Base-by-base conservation (phyloP, 1,140 invertebrate species). In the Brachionus calyciflorus region DNA sequence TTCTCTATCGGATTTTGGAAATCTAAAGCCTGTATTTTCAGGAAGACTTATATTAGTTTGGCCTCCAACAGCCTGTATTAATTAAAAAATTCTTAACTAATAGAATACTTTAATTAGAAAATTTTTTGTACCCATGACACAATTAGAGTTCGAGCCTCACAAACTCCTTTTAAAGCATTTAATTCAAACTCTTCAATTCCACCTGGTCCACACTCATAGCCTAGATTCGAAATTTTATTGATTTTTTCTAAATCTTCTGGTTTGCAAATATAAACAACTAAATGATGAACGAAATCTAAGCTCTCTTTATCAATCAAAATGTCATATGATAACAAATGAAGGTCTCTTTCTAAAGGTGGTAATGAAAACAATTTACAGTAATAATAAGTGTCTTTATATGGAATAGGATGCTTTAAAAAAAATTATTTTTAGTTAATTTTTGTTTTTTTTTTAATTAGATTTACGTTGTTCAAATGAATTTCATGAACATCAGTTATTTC, bases 361-460 rank as follows among this genome's bases (percentile, higher is more conserved):
- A 73, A 14, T 40, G 21, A 19, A 19, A 73, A 30, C 17, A 73
- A 0, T 24, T 73, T n/a, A 55, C 69, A 73, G 10, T 37, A n/a
- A 24, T 73, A 73, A 40, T 26, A 73, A 4, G 69, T 73, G 0
- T 73, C 30, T 53, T 51, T 49, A 10, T 28, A 6, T 10, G 69
- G 69, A 37, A 73, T 33, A 26, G 37, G 28, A 37, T 70, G 41
- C 69, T 73, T 73, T 4, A 73, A 51, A 49, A 19, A 51, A 73
- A 51, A 14, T 28, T 12, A 9, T 12, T 14, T 4, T 12, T 19
- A 49, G 21, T 30, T 44, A 40, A 51, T 51, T 73, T 30, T 33
- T 24, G 26, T 51, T 21, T 41, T 30, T 30, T 17, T 2, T 14
- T 30, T 70, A 3, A 30, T 21, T 9, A 37, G 24, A 49, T 40